Percentiles rank a stretch among this genome's conserved stretches.
phyloP scores from a whole-genome alignment of 2,888 invertebrate species.

The Odontocolon sp. region DNA sequence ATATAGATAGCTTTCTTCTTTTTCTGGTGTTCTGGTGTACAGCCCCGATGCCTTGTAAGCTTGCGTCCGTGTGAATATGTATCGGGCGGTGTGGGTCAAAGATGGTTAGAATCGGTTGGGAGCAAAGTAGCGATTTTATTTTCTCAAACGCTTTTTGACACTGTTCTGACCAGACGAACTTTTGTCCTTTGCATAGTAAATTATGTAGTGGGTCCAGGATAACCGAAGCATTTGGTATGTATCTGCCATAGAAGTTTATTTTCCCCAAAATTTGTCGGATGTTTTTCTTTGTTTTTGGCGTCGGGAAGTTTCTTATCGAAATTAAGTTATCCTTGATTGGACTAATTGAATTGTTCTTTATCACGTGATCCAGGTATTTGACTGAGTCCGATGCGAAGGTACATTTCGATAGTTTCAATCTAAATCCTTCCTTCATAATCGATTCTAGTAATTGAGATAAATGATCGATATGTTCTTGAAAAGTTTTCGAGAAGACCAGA shows the following conservation, averaged over 20 bases:
- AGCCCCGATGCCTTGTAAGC: conserved; percentile 34
- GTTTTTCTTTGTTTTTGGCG: conserved; percentile 17
- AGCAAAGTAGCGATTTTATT: conserved; percentile 31
- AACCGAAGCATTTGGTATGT: conserved; percentile 14
- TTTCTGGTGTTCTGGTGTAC: conserved; percentile 2
- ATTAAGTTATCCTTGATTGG: conserved; percentile 35
- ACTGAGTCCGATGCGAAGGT: conserved; percentile 31
- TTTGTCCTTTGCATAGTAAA: conserved; percentile 30
- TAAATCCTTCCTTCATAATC: conserved; percentile 34
- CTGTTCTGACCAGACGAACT: conserved; percentile 21
- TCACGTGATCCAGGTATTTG: conserved; percentile 24
- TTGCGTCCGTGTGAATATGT: conserved; percentile 30
- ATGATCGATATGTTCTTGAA: conserved; percentile 20
- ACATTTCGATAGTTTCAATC: conserved; percentile 32
- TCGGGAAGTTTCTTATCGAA: conserved; percentile 36
- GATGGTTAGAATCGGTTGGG: conserved; percentile 24
- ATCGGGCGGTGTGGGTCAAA: conserved; percentile 35
- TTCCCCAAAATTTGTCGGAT: conserved; percentile 35
- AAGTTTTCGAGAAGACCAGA: conserved; percentile 23
- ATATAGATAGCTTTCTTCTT: conserved; percentile 44
- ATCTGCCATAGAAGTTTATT: conserved; percentile 19
- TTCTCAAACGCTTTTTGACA: conserved; percentile 19
- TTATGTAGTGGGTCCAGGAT: conserved; percentile 37
- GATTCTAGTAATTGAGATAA: conserved; percentile 26
- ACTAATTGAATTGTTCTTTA: conserved; percentile 30